Conservation (phyloP, 1,140 invertebrate species). For the Drosophila arizonae region DNA sequence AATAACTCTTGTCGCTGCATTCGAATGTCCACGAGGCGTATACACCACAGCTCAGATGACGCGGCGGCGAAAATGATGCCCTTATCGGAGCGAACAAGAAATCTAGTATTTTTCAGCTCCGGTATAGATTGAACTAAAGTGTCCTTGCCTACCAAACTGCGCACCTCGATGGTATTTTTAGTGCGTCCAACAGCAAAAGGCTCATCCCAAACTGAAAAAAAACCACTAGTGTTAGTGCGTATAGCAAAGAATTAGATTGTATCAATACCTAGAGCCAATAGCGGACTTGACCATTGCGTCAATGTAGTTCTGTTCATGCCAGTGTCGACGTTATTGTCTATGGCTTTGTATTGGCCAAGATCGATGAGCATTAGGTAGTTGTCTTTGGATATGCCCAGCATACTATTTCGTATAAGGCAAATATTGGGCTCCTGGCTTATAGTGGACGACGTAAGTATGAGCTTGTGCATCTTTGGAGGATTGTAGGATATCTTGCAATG, state of each 20-base stretch:
- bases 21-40: constrained; percentile 90
- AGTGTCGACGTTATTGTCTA: constrained; percentile 38
- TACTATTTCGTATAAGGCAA: constrained; percentile 85
- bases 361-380: constrained; percentile 72
- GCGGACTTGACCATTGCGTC: constrained; percentile 63
- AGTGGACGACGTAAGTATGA: constrained; percentile 92
- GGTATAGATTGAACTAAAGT: constrained; percentile 90
- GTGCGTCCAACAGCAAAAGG: constrained; percentile 94
- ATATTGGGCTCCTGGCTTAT: constrained; percentile 91
- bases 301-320: constrained; percentile 53
- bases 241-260: no score
- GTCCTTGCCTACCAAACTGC: constrained; percentile 89
- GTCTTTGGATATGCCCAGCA: constrained; percentile 77
- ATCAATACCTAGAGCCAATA: constrained; percentile 63
- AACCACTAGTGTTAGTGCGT: not conserved
- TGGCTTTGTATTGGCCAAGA: constrained; percentile 54
- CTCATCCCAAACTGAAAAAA: constrained; percentile 92
- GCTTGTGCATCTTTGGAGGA: constrained; percentile 68
- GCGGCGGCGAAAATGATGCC: constrained; percentile 94
- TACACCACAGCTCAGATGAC: constrained; percentile 92
- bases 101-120: constrained; percentile 87
- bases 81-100: constrained; percentile 87
- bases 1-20: constrained; percentile 92
- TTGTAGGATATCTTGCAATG: constrained; percentile 57
- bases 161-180: constrained; percentile 91